These are phyloP conservation scores for Sphenodon punctatus DNA, from an alignment of 2,797 vertebrate species.

Conservation along the genomic window DNA sequence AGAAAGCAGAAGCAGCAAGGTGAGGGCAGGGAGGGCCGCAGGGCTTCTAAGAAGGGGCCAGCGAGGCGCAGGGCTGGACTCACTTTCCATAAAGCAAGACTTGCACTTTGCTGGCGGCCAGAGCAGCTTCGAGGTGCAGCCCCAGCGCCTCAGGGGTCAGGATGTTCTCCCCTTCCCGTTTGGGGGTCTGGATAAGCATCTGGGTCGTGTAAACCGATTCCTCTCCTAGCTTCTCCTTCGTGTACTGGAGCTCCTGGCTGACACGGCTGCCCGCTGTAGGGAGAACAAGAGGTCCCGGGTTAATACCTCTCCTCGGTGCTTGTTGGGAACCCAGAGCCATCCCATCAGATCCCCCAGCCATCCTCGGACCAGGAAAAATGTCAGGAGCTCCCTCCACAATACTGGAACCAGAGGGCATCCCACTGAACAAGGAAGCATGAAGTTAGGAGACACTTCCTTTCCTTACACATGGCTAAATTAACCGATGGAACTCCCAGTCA, in stretches of 20 bases:
- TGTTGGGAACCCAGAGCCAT: not conserved
- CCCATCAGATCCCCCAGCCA: too few species aligned
- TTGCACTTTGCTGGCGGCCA: constrained; percentile 95
- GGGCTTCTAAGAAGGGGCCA: not conserved
- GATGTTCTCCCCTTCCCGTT: constrained; percentile 86
- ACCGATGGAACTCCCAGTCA: rapidly evolving
- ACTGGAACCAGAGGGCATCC: not conserved
- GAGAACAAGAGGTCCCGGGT: not conserved
- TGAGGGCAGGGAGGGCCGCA: not conserved
- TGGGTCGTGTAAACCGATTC: constrained; percentile 95
- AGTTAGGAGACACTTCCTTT: rapidly evolving
- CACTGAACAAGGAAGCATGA: not conserved
- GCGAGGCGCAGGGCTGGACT: constrained; percentile 56
- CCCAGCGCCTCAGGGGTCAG: constrained; percentile 91
- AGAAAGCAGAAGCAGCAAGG: not conserved
- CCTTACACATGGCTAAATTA: rapidly evolving
- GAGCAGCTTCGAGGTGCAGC: constrained; percentile 92
- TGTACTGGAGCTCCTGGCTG: constrained; percentile 94
- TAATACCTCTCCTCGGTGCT: not conserved
- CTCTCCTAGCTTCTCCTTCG: constrained; percentile 96
- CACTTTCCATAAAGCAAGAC: constrained; percentile 98
- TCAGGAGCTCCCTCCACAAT: too few species aligned
- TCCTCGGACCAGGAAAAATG: not conserved
- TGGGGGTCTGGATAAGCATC: constrained; percentile 96
- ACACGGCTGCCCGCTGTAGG: constrained; percentile 91